Conservation (phyloP, 2,888 invertebrate species). For the Drosophila pegasa region DNA sequence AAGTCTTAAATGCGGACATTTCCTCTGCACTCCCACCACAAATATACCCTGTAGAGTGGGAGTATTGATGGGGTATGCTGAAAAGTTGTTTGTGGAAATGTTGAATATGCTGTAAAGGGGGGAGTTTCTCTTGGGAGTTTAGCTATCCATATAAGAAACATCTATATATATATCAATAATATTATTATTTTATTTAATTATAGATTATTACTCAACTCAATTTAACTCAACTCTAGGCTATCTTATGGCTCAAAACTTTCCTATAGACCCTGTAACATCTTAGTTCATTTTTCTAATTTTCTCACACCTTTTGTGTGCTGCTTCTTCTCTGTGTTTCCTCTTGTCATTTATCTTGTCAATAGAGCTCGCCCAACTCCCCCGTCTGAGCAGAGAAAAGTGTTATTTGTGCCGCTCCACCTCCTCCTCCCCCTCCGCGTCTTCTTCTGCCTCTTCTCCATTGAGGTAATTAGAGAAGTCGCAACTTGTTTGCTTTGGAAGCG, state of each 20-base stretch:
- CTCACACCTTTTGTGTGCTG: slow-evolving; percentile 41
- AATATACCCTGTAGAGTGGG: slow-evolving; percentile 13
- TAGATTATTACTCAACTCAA: background rate
- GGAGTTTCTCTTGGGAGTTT: no score
- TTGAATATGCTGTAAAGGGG: background rate
- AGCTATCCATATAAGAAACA: no score
- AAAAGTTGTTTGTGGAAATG: background rate
- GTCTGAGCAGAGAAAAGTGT: slow-evolving; percentile 15
- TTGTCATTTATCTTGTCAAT: slow-evolving; percentile 65
- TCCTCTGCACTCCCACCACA: slow-evolving; percentile 26
- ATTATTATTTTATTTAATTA: background rate
- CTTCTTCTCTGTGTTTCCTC: slow-evolving; percentile 54
- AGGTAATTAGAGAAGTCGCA: slow-evolving; percentile 63
- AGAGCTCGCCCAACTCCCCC: slow-evolving; percentile 21
- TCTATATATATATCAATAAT: background rate
- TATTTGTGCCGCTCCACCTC: background rate
- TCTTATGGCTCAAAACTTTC: background rate
- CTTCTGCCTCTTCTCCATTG: slow-evolving; percentile 13
- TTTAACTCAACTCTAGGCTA: slow-evolving; percentile 26
- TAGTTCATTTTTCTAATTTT: slow-evolving; percentile 22
- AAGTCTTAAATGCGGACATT: slow-evolving; percentile 36
- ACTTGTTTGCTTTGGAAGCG: slow-evolving; percentile 20
- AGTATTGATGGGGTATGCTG: background rate
- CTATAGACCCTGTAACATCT: background rate
- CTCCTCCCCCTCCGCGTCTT: background rate